Conservation (phyloP, 2,888 invertebrate genomes). For the Ctena decussata region DNA sequence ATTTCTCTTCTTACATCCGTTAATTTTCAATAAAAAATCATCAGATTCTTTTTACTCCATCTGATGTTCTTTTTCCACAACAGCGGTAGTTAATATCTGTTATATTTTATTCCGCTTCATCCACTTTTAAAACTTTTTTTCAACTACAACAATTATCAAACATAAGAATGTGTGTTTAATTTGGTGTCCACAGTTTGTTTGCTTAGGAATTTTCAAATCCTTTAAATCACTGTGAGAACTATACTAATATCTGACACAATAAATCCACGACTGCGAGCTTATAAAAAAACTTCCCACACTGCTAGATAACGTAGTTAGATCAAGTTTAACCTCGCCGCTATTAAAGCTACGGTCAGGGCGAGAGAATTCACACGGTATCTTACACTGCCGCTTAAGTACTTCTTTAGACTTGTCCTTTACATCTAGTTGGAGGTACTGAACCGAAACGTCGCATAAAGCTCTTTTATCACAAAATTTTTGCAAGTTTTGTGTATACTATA, state of each 20-base stretch:
- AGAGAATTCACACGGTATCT: constrained; percentile 6
- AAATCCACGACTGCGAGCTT: neutral
- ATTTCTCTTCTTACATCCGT: neutral
- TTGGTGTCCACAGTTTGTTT: too few relatives aligned
- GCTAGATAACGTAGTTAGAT: neutral
- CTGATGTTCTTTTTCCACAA: too few relatives aligned
- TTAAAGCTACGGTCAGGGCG: constrained; percentile 2
- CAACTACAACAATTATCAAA: too few relatives aligned
- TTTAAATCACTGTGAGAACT: neutral
- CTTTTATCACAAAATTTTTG: constrained; percentile 11
- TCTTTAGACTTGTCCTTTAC: constrained; percentile 5
- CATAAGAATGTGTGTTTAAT: too few relatives aligned
- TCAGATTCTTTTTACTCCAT: too few relatives aligned
- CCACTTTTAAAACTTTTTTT: too few relatives aligned
- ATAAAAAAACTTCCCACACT: constrained; percentile 3
- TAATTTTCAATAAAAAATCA: too few relatives aligned
- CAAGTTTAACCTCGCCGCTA: constrained; percentile 1
- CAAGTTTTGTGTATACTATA: constrained; percentile 15
- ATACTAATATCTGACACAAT: constrained; percentile 1
- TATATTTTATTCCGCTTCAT: too few relatives aligned
- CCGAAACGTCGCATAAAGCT: constrained; percentile 3
- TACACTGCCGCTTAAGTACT: neutral
- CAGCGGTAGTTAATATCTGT: too few relatives aligned
- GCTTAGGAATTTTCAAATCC: neutral
- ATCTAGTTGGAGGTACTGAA: neutral